phyloP scores from a whole-genome alignment of 2,888 invertebrate species.

The Drosophila picticornis region DNA sequence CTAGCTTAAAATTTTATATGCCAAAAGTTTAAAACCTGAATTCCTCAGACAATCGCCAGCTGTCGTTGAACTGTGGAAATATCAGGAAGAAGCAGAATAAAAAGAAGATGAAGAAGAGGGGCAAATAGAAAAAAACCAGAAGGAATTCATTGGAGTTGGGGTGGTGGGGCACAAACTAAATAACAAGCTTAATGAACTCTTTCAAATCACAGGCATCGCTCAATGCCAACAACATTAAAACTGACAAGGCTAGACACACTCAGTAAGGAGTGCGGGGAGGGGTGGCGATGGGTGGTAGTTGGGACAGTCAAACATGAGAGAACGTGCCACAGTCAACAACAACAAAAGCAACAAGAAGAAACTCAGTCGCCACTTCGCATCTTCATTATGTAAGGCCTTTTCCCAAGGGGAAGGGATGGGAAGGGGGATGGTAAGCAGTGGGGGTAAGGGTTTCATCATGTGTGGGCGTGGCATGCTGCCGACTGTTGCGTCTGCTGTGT shows the following conservation, averaged over 20 bases:
- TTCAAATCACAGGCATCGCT: constrained; percentile 79
- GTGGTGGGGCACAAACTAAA: constrained; percentile 21
- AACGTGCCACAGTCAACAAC: constrained; percentile 55
- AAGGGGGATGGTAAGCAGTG: not conserved
- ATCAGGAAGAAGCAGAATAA: constrained; percentile 10
- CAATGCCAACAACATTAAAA: constrained; percentile 80
- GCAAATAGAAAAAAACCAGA: not conserved
- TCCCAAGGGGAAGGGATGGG: constrained; percentile 21
- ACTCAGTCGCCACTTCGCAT: constrained; percentile 43
- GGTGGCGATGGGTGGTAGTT: not conserved
- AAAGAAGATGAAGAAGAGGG: constrained; percentile 1
- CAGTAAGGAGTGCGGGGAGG: not conserved
- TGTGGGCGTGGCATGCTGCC: constrained; percentile 49
- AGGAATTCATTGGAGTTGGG: constrained; percentile 37
- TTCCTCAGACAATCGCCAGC: constrained; percentile 22
- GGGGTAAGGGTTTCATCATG: not conserved
- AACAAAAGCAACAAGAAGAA: constrained; percentile 7
- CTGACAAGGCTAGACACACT: constrained; percentile 64
- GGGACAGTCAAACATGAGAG: constrained; percentile 17
- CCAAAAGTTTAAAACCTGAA: constrained; percentile 1
- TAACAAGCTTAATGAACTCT: constrained; percentile 79
- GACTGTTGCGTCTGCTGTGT: constrained; percentile 65
- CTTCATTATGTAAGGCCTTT: constrained; percentile 67
- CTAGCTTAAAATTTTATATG: not conserved
- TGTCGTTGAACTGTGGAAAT: constrained; percentile 13